A percentile compares a stretch with the other conserved stretches of the same genome.
Evolutionary conservation across 2,113 vertebrate species (phyloP).

Genomic region (Chlamydotis undulata): DNA sequence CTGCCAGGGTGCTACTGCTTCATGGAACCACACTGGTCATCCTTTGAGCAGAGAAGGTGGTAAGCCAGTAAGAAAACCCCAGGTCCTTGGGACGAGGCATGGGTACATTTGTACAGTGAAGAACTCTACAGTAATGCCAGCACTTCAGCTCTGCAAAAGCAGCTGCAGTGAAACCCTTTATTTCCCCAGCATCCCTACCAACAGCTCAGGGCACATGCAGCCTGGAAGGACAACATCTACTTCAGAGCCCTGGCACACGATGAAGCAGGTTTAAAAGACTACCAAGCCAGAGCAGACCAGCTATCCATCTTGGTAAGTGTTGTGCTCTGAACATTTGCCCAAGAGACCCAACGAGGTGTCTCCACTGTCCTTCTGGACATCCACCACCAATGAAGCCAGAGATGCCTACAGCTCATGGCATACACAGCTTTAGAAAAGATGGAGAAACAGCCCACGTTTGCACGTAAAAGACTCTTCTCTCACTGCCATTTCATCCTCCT

Average conservation of each 20-base stretch:
- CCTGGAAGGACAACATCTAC: not conserved
- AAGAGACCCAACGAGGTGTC: fast-evolving
- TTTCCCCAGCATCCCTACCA: not conserved
- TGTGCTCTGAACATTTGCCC: not conserved
- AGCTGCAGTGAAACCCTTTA: not conserved
- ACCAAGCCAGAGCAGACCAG: not conserved
- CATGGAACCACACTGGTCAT: not conserved
- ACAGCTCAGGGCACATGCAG: not conserved
- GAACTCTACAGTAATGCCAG: not conserved
- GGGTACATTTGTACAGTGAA: fast-evolving
- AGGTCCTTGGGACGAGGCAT: not conserved
- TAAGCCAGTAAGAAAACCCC: not conserved
- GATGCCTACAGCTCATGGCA: not conserved
- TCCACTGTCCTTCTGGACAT: not conserved
- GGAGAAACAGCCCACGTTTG: not conserved
- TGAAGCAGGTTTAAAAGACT: not conserved
- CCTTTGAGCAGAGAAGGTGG: not conserved
- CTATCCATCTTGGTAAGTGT: fast-evolving
- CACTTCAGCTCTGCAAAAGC: not conserved
- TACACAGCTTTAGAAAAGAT: not conserved
- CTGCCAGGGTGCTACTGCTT: not conserved
- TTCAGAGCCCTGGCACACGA: not conserved
- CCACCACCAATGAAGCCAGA: not conserved
- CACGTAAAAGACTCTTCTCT: not conserved
- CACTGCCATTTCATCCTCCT: not conserved